Percentiles rank a stretch among this genome's conserved stretches.
phyloP scores from a whole-genome alignment of 2,113 vertebrate species.

The Osmerus mordax region DNA sequence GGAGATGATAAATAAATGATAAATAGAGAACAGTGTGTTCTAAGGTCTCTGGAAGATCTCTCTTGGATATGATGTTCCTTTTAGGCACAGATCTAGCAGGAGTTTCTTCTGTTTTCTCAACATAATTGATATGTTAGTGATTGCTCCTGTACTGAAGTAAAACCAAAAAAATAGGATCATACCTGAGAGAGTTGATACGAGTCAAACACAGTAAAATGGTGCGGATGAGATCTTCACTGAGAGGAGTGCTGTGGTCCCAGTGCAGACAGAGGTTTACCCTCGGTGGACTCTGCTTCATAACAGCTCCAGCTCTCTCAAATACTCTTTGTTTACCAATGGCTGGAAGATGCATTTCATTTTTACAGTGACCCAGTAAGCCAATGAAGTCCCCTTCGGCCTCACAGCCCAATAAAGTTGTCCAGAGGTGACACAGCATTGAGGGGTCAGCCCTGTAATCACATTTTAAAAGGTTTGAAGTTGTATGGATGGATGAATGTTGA shows the following conservation, averaged over 20 bases:
- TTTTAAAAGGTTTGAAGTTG: not conserved
- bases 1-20: no score
- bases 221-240: not conserved
- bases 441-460: conserved; percentile 1
- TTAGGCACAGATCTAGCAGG: conserved; percentile 24
- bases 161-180: not conserved
- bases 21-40: no score
- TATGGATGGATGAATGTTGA: not conserved
- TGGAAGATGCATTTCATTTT: conserved; percentile 19
- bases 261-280: conserved; percentile 21
- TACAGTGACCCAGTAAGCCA: not conserved
- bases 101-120: conserved; percentile 4
- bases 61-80: conserved; percentile 8
- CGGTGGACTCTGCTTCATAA: conserved; percentile 5
- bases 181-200: conserved; percentile 18
- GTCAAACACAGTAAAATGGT: conserved; percentile 2
- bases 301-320: conserved; percentile 14
- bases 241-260: not conserved
- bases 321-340: not conserved
- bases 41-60: not conserved
- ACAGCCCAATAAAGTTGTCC: conserved; percentile 10
- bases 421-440: conserved; percentile 15
- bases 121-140: not conserved
- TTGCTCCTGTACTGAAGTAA: not conserved
- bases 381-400: conserved; percentile 10